Percentiles rank a stretch among this genome's conserved stretches.
phyloP scores from a whole-genome alignment of 2,797 vertebrate genomes.

The Pempheris klunzingeri region DNA sequence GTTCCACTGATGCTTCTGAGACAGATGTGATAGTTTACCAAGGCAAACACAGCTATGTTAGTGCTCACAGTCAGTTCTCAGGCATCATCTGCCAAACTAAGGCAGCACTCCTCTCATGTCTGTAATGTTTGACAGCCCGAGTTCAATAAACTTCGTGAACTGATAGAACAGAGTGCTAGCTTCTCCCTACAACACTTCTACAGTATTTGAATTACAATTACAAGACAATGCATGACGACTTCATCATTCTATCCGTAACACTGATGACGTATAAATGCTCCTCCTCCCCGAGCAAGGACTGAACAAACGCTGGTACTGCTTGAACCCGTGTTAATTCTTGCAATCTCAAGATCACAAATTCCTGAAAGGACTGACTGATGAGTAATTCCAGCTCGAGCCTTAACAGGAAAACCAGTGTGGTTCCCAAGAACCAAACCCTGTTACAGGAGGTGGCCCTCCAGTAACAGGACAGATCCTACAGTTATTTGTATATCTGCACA shows the following conservation, averaged over 20 bases:
- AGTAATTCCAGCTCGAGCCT: neutral
- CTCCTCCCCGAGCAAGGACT: neutral
- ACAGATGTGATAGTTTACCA: neutral
- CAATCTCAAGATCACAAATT: neutral
- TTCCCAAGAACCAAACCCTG: neutral
- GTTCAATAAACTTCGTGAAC: neutral
- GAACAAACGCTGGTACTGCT: neutral
- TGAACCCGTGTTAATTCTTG: neutral
- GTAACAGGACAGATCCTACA: neutral
- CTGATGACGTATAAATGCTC: neutral
- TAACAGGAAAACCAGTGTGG: neutral
- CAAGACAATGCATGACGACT: neutral
- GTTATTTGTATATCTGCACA: no score
- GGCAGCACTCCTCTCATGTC: neutral
- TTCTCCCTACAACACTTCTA: neutral
- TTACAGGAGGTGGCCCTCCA: no score
- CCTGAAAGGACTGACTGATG: neutral
- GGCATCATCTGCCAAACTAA: neutral
- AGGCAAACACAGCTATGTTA: neutral
- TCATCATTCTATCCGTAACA: neutral
- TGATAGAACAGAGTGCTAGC: neutral
- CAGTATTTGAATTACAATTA: neutral
- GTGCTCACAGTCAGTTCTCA: neutral
- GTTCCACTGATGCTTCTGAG: neutral
- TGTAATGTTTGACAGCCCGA: conserved; percentile 1